These are phyloP conservation scores for Brachionus manjavacas DNA, from an alignment of 1,140 invertebrate genomes.

Conservation along the genomic window DNA sequence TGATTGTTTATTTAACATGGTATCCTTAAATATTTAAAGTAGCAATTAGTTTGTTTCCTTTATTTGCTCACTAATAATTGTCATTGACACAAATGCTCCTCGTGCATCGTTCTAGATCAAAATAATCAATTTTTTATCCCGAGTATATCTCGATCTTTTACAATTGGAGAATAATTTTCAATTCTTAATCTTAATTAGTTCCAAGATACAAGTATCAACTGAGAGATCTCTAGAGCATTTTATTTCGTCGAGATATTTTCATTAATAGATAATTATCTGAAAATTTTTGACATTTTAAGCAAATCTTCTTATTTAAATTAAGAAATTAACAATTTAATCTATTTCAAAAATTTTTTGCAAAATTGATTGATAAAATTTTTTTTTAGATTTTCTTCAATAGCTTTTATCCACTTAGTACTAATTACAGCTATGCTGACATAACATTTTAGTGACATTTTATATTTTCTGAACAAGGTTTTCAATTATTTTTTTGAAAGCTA, in stretches of 20 bases:
- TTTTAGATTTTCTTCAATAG: too few relatives aligned
- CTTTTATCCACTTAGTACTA: too few relatives aligned
- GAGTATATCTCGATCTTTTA: neutral
- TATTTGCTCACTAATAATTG: neutral
- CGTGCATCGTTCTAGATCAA: neutral
- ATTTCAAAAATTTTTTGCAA: too few relatives aligned
- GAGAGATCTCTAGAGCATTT: neutral
- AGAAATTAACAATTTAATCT: too few relatives aligned
- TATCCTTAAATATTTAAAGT: constrained; percentile 21
- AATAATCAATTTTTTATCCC: neutral
- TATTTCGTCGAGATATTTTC: neutral
- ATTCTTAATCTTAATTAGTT: constrained; percentile 1
- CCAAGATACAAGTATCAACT: neutral
- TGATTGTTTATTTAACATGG: constrained; percentile 15
- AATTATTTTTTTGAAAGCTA: too few relatives aligned
- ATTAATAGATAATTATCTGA: neutral
- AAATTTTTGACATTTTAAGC: neutral
- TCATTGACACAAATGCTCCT: neutral
- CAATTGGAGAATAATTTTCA: neutral
- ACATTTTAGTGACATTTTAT: too few relatives aligned
- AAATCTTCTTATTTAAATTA: neutral
- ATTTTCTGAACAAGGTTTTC: too few relatives aligned
- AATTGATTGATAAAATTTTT: too few relatives aligned
- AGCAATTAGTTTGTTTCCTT: constrained; percentile 2
- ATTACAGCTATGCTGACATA: too few relatives aligned